phyloP scores from a whole-genome alignment of 2,888 invertebrate genomes.

The Tiliacea aurago region DNA sequence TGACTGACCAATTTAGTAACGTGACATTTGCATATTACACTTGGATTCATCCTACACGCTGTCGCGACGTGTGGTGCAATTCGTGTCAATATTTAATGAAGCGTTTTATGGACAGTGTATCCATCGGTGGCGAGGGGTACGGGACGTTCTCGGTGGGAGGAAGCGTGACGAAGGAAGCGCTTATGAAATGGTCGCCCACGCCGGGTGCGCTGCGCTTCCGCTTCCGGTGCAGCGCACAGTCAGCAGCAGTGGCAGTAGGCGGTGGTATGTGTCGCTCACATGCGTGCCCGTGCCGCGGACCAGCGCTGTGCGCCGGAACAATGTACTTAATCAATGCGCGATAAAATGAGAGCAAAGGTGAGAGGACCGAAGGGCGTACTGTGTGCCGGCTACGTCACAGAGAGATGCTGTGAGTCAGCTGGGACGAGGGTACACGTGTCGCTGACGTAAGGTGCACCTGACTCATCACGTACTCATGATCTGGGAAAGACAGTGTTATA shows the following conservation, averaged over 20 bases:
- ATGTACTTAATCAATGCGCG: slow-evolving; percentile 71
- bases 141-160: slow-evolving; percentile 77
- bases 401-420: slow-evolving; percentile 82
- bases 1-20: slow-evolving; percentile 77
- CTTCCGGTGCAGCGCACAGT: slow-evolving; percentile 72
- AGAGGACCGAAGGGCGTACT: slow-evolving; percentile 75
- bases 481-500: slow-evolving; percentile 69
- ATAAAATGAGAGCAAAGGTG: slow-evolving; percentile 76
- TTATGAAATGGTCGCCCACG: slow-evolving; percentile 86
- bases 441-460: slow-evolving; percentile 85
- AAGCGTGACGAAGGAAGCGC: slow-evolving; percentile 84
- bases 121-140: slow-evolving; percentile 64
- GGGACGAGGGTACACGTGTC: slow-evolving; percentile 80
- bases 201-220: slow-evolving; percentile 59
- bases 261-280: slow-evolving; percentile 62
- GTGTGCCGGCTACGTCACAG: slow-evolving; percentile 77
- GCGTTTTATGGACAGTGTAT: slow-evolving; percentile 67
- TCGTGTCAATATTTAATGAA: slow-evolving; percentile 68
- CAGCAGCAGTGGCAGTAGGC: slow-evolving; percentile 71
- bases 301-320: slow-evolving; percentile 62
- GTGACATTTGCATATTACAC: slow-evolving; percentile 76
- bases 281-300: slow-evolving; percentile 24
- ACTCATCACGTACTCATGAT: slow-evolving; percentile 79
- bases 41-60: slow-evolving; percentile 75
- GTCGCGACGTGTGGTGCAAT: slow-evolving; percentile 70